Base-by-base conservation (phyloP, 2,888 invertebrate genomes). In the Escarpia spicata region DNA sequence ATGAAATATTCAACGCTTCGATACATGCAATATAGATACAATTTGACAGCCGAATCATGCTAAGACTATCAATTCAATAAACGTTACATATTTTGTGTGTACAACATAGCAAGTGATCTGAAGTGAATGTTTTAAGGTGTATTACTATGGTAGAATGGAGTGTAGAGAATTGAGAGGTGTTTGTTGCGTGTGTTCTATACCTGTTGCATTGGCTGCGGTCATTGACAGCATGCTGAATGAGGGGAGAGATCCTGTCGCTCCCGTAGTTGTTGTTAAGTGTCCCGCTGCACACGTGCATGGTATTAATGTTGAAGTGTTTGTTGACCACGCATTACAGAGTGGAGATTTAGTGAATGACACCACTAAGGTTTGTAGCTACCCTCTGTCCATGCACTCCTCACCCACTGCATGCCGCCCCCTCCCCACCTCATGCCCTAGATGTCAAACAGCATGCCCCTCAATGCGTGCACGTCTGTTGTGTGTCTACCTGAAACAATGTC, bases 301-400 rank as follows among this genome's bases (percentile, higher is more conserved):
- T 52, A 91, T 45, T 45, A 31, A 91, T 52, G 45, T 31, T 45
- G 3, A 44, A 44, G 44, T 91, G 91, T 91, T 43, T 91, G 52
- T 45, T 93, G 75, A 15, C 75, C 75, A 26, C 75, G 75, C 75
- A 26, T 94, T 94, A 93, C 95, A 96, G 95, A 95, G 95, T 94
- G 96, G 96, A 94, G 95, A 96, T 93, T 94, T 96, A 92, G 96
- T 96, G 92, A 96, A 96, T 95, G 96, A 96, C 93, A 96, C 96
- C 43, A 96, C 96, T 92, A 96, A 96, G 96, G 96, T 96, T 95
- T 95, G 96, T 96, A 94, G 75, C 75, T 75, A 75, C 75, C 75
- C 75, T 75, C 75, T 75, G 75, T 75, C n/a, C 44, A 15, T 37
- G 60, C 37, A 31, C 15, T 37, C 89, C 43, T 89, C 37, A n/a